Evolutionary conservation across 2,888 invertebrate species (phyloP).

Genomic region (Nemoura dubitans): DNA sequence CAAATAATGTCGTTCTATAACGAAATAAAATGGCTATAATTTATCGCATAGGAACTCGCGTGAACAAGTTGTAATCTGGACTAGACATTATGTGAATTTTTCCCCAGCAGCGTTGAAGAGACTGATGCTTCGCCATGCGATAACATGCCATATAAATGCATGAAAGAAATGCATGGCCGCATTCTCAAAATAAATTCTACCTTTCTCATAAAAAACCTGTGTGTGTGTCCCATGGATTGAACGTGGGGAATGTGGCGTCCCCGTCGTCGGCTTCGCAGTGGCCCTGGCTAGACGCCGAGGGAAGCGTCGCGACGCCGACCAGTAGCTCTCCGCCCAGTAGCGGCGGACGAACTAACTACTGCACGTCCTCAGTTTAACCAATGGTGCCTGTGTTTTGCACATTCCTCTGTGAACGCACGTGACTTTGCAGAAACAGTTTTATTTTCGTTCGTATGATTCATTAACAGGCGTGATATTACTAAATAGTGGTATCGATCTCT

Average conservation of each 20-base stretch:
- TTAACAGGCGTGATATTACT: background rate
- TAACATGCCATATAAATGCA: constrained; percentile 7
- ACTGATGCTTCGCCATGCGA: background rate
- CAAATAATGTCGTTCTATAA: constrained; percentile 1
- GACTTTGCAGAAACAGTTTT: background rate
- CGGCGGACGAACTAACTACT: background rate
- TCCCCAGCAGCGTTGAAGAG: background rate
- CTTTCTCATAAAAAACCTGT: background rate
- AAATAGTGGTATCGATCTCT: background rate
- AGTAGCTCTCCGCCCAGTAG: background rate
- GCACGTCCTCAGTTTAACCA: background rate
- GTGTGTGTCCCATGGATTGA: background rate
- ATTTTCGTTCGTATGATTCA: background rate
- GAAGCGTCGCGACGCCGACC: background rate
- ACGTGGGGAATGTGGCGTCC: background rate
- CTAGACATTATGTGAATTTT: background rate
- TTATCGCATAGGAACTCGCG: background rate
- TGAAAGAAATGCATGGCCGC: constrained; percentile 12
- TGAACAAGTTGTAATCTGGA: background rate
- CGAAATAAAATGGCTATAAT: background rate
- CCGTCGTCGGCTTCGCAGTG: background rate
- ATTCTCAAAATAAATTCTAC: constrained; percentile 7
- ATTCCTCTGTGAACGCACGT: background rate
- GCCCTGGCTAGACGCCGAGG: background rate
- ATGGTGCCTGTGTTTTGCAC: background rate